Evolutionary conservation across 2,797 vertebrate genomes (phyloP), one percentile per base, ranked within the genome.

Genomic region (Phoebastria nigripes): DNA sequence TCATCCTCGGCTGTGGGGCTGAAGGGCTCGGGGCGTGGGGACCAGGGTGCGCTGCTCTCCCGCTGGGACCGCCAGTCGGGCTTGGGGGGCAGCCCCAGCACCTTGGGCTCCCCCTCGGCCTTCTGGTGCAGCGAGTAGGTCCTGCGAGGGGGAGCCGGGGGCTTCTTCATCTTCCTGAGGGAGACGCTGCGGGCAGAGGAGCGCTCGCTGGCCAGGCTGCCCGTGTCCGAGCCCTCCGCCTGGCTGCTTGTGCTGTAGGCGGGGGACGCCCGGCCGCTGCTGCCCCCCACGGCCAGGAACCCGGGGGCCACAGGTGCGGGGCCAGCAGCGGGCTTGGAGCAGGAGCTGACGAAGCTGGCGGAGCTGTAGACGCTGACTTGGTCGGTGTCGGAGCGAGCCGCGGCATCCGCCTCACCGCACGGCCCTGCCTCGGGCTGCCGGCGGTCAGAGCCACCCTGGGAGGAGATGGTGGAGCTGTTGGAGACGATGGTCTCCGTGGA

Each of bases 401-500:
- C 12, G 0, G 3, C 6, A 0, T 78, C 92, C 5, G 0, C 77
- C 35, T 92, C 93, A 15, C 79, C 6, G 0, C 61, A 93, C 0
- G 25, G 91, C 37, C 93, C 95, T 2, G 8, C 66, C 85, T 98
- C 97, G 0, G 97, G 97, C 82, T 93, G 94, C 59, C 98, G 98
- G 96, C 97, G 98, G 71, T 96, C 97, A 0, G 98, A 98, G 83
- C 98, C 99, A 0, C 98, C 98, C 85, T 99, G 99, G 2, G 98
- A 99, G 49, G 99, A 99, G 41, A 98, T 97, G 42, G 99, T 99
- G 35, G 99, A 99, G 37, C 98, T 98, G 55, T 99, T 98, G 71
- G 98, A 99, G 63, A 98, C 98, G 4, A 99, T 98, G 47, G 99
- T 99, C 96, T 99, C 99, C 0, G 99, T 99, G 95, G 99, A 99